Conservation (phyloP, 2,797 vertebrate species). For the Bucorvus abyssinicus region DNA sequence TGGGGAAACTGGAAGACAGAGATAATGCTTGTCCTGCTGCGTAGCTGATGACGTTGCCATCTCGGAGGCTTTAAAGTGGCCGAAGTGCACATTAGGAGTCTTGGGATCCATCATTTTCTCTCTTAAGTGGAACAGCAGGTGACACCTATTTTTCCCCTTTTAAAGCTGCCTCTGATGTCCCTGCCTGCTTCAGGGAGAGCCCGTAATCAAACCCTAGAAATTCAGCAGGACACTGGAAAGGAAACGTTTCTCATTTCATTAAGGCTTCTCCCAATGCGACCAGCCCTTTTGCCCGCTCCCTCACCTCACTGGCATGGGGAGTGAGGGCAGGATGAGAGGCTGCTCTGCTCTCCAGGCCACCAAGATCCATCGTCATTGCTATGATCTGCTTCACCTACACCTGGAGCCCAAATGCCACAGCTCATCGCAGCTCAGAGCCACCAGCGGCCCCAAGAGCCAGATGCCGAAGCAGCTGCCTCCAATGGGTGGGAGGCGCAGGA, state of each 20-base stretch:
- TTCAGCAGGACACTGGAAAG: neutral
- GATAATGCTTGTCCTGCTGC: neutral
- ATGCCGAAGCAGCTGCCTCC: neutral
- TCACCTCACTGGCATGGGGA: accelerated
- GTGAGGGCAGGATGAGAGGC: neutral
- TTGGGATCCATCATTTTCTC: neutral
- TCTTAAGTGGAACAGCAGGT: neutral
- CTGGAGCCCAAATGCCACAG: neutral
- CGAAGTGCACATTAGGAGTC: neutral
- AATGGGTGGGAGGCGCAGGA: neutral
- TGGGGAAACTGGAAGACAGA: neutral
- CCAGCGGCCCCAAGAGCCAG: neutral
- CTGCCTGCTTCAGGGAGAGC: neutral
- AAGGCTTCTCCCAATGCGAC: neutral
- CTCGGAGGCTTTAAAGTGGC: neutral
- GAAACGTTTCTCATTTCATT: neutral
- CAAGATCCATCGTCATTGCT: neutral
- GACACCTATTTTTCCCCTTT: neutral
- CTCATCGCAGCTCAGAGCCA: neutral
- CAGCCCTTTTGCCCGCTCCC: accelerated
- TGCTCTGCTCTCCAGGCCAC: neutral
- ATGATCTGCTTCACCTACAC: neutral
- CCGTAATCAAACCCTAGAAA: neutral
- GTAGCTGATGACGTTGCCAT: neutral
- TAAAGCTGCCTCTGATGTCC: neutral